These are phyloP conservation scores for Chelidonichthys spinosus DNA, from an alignment of 2,797 vertebrate genomes.

Conservation along the genomic window DNA sequence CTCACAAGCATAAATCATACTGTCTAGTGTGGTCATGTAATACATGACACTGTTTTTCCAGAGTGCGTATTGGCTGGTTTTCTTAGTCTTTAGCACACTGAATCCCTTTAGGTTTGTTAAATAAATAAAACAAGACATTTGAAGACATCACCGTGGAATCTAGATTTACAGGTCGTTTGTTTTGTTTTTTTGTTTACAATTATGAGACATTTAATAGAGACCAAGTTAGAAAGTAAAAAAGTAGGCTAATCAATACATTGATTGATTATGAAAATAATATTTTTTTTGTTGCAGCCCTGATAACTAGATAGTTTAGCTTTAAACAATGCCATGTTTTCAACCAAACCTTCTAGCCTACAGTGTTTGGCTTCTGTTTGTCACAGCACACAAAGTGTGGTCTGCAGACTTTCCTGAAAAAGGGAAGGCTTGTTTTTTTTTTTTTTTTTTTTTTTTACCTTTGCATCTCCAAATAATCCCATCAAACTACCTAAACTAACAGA, in stretches of 20 bases:
- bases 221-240: background rate
- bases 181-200: background rate
- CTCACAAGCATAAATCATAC: background rate
- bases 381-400: background rate
- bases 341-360: background rate
- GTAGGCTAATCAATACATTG: background rate
- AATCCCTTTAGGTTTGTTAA: background rate
- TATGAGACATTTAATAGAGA: background rate
- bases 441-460: background rate
- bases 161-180: background rate
- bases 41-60: background rate
- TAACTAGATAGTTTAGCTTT: too few relatives aligned
- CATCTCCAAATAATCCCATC: background rate
- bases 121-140: background rate
- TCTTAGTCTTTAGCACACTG: background rate
- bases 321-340: background rate
- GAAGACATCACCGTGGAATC: background rate
- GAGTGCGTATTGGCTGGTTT: background rate
- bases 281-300: too few relatives aligned
- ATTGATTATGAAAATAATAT: background rate
- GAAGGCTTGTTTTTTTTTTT: too few relatives aligned
- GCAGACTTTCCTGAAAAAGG: background rate
- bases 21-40: background rate
- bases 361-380: background rate
- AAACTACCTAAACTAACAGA: background rate